Conservation (phyloP, 53 echinoderm and acorn worm genomes). For the Paracentrotus lividus region DNA sequence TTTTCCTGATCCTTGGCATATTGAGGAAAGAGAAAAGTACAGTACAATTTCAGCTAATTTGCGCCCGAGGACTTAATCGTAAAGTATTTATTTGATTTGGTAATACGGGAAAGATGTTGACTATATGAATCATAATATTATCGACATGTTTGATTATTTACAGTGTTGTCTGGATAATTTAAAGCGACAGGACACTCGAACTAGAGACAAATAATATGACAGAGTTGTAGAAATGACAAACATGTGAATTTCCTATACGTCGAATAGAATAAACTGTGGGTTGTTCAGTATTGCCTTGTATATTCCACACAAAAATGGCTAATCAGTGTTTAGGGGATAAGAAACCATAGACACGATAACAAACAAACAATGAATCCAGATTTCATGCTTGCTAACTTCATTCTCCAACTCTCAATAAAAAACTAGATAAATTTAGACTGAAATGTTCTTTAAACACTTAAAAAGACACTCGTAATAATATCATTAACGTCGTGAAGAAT, state of each 20-base stretch:
- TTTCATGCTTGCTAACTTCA: constrained; percentile 9
- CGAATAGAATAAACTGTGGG: neutral
- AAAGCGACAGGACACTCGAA: neutral
- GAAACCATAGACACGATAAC: constrained; percentile 25
- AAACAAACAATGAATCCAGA: constrained; percentile 34
- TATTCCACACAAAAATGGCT: neutral
- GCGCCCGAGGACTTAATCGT: neutral
- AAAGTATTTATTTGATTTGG: neutral
- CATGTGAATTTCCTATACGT: neutral
- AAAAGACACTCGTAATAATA: constrained; percentile 40
- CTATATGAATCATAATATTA: constrained; percentile 22
- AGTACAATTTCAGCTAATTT: neutral
- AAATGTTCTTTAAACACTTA: neutral
- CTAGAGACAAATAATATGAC: neutral
- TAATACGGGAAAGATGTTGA: neutral
- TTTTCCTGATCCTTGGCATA: neutral
- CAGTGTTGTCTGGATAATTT: constrained; percentile 4
- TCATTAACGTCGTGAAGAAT: constrained; percentile 14
- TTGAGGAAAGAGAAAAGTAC: neutral
- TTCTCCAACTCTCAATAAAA: neutral
- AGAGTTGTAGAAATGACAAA: neutral
- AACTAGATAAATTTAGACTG: neutral
- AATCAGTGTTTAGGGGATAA: constrained; percentile 20
- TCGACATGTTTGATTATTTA: neutral
- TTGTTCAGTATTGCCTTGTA: neutral